Percentiles rank a stretch among this genome's conserved stretches.
These are phyloP conservation scores for Pteria penguin DNA, from an alignment of 2,888 invertebrate genomes.

Conservation along the genomic window DNA sequence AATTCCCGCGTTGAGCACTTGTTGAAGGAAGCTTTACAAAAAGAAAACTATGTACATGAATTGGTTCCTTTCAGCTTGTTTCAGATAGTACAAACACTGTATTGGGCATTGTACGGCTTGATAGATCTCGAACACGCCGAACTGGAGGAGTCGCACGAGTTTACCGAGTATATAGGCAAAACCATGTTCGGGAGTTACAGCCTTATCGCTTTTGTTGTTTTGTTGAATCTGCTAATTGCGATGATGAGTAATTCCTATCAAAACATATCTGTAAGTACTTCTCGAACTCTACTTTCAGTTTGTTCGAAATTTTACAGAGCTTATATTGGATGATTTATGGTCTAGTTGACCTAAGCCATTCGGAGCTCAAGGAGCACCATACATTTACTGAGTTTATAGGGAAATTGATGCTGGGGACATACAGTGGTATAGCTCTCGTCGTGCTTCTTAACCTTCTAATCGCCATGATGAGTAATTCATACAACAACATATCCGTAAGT, in stretches of 20 bases:
- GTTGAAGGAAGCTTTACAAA: too few species aligned
- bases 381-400: conserved; percentile 98
- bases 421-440: conserved; percentile 98
- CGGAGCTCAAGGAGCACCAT: conserved; percentile 95
- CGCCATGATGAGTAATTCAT: conserved; percentile 99
- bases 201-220: conserved; percentile 97
- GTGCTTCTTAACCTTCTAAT: conserved; percentile 97
- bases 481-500: conserved; percentile 97
- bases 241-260: conserved; percentile 99
- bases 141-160: conserved; percentile 94
- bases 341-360: conserved; percentile 95
- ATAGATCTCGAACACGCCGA: conserved; percentile 98
- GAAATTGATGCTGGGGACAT: conserved; percentile 98
- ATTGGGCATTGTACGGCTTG: conserved; percentile 99
- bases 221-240: conserved; percentile 97
- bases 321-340: conserved; percentile 99
- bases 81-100: conserved; percentile 97
- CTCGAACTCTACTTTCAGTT: conserved; percentile 83
- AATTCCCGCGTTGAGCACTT: too few species aligned
- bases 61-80: conserved; percentile 89
- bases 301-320: conserved; percentile 98
- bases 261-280: conserved; percentile 92
- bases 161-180: conserved; percentile 98
- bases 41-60: too few species aligned
- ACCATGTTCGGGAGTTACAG: conserved; percentile 99